Percentiles rank a stretch among this genome's conserved stretches.
These are phyloP conservation scores for Sus cebifrons DNA, from an alignment of 2,797 vertebrate genomes.

Conservation along the genomic window DNA sequence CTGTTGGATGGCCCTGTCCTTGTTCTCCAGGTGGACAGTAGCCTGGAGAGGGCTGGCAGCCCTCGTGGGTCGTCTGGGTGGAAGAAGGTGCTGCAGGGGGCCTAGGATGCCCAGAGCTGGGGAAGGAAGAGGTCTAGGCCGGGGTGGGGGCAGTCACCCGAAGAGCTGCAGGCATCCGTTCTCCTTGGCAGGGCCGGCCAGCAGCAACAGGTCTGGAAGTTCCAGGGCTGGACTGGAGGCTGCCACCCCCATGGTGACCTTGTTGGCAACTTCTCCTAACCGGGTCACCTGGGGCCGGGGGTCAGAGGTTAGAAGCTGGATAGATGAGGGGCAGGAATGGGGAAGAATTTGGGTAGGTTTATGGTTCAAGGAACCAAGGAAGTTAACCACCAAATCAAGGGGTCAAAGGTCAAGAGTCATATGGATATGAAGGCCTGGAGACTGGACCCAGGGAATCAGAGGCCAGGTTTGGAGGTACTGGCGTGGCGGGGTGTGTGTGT, in stretches of 20 bases:
- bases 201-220: constrained; percentile 86
- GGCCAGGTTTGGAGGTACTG: not conserved
- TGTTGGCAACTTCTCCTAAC: constrained; percentile 86
- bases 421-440: not conserved
- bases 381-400: not conserved
- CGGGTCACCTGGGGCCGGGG: constrained; percentile 82
- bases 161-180: constrained; percentile 78
- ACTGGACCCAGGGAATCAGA: not conserved
- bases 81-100: not conserved
- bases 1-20: not conserved
- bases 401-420: not conserved
- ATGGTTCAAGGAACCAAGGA: not conserved
- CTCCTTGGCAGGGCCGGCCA: constrained; percentile 83
- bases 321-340: not conserved
- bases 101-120: not conserved
- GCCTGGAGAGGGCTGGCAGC: not conserved
- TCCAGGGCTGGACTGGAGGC: constrained; percentile 85
- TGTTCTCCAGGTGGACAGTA: not conserved
- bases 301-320: constrained; percentile 32
- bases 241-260: constrained; percentile 88
- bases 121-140: too few species aligned
- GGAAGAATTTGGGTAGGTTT: not conserved
- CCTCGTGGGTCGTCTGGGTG: not conserved
- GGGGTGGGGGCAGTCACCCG: constrained; percentile 79
- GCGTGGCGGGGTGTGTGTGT: too few species aligned